Base-by-base conservation (phyloP, 2,797 vertebrate genomes). In the Craterocephalus amniculus region DNA sequence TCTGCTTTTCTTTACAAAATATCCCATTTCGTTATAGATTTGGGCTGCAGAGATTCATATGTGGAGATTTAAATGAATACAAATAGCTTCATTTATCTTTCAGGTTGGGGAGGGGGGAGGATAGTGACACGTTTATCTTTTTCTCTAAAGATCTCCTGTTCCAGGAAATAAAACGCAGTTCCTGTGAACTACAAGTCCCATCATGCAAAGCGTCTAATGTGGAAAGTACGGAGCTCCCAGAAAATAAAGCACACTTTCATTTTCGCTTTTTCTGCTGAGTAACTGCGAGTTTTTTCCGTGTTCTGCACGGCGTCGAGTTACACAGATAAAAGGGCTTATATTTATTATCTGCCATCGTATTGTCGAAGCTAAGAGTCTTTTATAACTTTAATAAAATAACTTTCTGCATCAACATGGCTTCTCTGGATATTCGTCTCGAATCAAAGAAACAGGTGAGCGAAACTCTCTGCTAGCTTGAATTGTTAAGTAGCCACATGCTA, bases 241-340 rank as follows among this genome's bases (percentile, higher is more conserved):
- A 48, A 20, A 40, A 24, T 14, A 10, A 24, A 4, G 34, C 58
- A 67, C 68, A 89, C 91, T 95, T 95, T 95, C 93, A 84, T 92
- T 95, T 94, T 95, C 94, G 78, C 27, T 92, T 84, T 90, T 84
- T 60, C 1, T 90, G 91, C 91, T 92, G 89, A 91, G 64, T 89
- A 89, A 93, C 86, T 68, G 85, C 22, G 78, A 24, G 63, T 58
- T 40, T 40, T 52, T 70, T 24, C 24, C 29, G 66, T 60, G 72
- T 76, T 58, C 56, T 32, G 43, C 49, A 0, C 56, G 10, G 69
- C 24, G n/a, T 77, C 67, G 34, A 77, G 67, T 82, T 88, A 26
- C 80, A 26, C 4, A 18, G 6, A 45, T 2, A 48, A 34, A 27
- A 38, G 3, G 5, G 35, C 0, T 6, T 16, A 1, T 49, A 11